Percentiles rank a stretch among this genome's conserved stretches.
These are phyloP conservation scores for Spilosoma lubricipeda DNA, from an alignment of 2,888 invertebrate species.

Conservation along the genomic window DNA sequence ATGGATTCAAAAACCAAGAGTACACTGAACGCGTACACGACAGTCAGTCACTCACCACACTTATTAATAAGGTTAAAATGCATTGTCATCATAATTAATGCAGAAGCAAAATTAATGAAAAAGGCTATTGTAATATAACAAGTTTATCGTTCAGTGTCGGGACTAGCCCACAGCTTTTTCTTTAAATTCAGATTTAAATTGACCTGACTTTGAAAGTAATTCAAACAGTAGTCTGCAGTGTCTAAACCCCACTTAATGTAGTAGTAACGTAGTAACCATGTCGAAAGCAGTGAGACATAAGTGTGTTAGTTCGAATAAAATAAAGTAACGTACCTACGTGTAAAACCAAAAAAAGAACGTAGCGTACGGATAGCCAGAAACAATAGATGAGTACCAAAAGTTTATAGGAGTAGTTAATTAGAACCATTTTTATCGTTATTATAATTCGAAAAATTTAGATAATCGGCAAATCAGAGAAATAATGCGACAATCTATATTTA, in stretches of 20 bases:
- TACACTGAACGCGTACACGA: background rate
- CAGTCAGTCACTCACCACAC: background rate
- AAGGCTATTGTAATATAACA: background rate
- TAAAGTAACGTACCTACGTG: too few relatives aligned
- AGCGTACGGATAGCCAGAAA: too few relatives aligned
- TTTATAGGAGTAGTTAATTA: too few relatives aligned
- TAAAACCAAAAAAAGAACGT: too few relatives aligned
- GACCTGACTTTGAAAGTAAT: background rate
- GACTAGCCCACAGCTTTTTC: background rate
- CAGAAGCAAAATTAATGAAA: background rate
- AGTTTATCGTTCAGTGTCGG: background rate
- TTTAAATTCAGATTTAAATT: background rate
- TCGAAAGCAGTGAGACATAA: too few relatives aligned
- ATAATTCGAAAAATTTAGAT: too few relatives aligned
- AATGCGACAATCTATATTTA: too few relatives aligned
- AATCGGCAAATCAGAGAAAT: too few relatives aligned
- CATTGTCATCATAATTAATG: background rate
- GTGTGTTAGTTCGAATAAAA: too few relatives aligned
- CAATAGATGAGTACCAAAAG: too few relatives aligned
- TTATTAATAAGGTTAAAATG: background rate
- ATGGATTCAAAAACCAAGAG: slow-evolving; percentile 23
- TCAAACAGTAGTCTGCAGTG: background rate
- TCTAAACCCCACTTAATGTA: background rate
- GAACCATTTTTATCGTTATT: too few relatives aligned
- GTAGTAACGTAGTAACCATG: background rate